phyloP scores from a whole-genome alignment of 1,140 invertebrate genomes.

The Cherax destructor region DNA sequence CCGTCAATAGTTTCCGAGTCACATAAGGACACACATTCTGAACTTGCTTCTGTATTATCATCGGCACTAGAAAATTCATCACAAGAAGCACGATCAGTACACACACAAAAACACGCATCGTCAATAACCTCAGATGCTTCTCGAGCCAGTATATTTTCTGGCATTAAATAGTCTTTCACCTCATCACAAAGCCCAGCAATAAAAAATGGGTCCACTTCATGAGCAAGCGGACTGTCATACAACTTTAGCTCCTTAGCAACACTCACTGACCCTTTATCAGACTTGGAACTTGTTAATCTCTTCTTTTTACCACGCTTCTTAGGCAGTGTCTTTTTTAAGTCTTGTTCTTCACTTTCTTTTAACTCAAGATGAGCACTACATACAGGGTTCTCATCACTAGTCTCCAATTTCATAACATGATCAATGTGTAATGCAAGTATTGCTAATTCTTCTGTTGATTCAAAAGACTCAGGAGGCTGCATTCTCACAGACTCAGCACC shows the following conservation, averaged over 20 bases:
- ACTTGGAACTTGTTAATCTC: slow-evolving; percentile 41
- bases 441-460: slow-evolving; percentile 67
- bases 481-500: slow-evolving; percentile 61
- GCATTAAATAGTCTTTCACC: slow-evolving; percentile 50
- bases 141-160: slow-evolving; percentile 61
- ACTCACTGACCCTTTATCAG: slow-evolving; percentile 28
- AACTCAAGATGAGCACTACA: slow-evolving; percentile 38
- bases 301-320: slow-evolving; percentile 66
- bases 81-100: slow-evolving; percentile 68
- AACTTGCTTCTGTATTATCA: slow-evolving; percentile 71
- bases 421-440: slow-evolving; percentile 68
- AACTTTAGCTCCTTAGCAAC: slow-evolving; percentile 63
- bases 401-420: slow-evolving; percentile 59
- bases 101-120: slow-evolving; percentile 67
- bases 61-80: slow-evolving; percentile 71
- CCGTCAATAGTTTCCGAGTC: slow-evolving; percentile 71
- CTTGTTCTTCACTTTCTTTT: slow-evolving; percentile 57
- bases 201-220: slow-evolving; percentile 69
- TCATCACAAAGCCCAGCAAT: slow-evolving; percentile 62
- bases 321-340: slow-evolving; percentile 53
- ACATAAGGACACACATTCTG: slow-evolving; percentile 70
- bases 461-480: slow-evolving; percentile 56
- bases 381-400: slow-evolving; percentile 23
- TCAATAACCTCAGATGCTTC: slow-evolving; percentile 63
- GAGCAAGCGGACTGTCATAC: slow-evolving; percentile 69